Conservation (phyloP, 2,113 vertebrate genomes). For the Geothlypis trichas region DNA sequence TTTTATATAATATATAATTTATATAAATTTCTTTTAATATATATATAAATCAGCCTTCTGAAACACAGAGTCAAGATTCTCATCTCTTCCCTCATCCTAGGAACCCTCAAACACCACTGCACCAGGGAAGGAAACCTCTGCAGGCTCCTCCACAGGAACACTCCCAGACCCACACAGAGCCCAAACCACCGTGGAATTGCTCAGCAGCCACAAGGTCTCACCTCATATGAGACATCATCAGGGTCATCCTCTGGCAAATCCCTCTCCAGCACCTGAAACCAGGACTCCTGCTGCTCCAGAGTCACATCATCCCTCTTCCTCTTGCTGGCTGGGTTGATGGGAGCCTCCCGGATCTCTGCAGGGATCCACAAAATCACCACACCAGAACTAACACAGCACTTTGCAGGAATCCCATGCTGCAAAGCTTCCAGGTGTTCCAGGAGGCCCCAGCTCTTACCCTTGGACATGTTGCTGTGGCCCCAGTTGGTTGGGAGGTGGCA, state of each 20-base stretch:
- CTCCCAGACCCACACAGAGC: background rate
- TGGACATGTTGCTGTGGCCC: constrained; percentile 44
- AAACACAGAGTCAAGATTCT: too few relatives aligned
- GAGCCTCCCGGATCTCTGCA: constrained; percentile 74
- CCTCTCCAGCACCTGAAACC: constrained; percentile 70
- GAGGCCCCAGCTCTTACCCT: constrained; percentile 65
- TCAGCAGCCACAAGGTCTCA: background rate
- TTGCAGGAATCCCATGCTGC: fast-evolving
- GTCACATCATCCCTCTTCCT: constrained; percentile 81
- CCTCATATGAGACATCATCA: constrained; percentile 64
- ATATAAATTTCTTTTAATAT: too few relatives aligned
- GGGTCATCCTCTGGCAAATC: constrained; percentile 70
- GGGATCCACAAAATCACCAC: background rate
- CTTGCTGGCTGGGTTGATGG: constrained; percentile 72
- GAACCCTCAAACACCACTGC: too few relatives aligned
- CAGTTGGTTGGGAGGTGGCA: constrained; percentile 72
- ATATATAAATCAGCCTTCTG: too few relatives aligned
- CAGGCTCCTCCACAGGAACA: background rate
- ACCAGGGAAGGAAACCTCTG: background rate
- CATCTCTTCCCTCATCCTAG: too few relatives aligned
- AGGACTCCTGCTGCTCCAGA: constrained; percentile 72
- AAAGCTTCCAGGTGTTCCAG: background rate
- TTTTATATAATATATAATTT: too few relatives aligned
- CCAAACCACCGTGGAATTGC: fast-evolving
- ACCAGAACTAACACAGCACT: fast-evolving